Conservation (phyloP, 2,797 vertebrate species). For the Aulostomus chinensis region DNA sequence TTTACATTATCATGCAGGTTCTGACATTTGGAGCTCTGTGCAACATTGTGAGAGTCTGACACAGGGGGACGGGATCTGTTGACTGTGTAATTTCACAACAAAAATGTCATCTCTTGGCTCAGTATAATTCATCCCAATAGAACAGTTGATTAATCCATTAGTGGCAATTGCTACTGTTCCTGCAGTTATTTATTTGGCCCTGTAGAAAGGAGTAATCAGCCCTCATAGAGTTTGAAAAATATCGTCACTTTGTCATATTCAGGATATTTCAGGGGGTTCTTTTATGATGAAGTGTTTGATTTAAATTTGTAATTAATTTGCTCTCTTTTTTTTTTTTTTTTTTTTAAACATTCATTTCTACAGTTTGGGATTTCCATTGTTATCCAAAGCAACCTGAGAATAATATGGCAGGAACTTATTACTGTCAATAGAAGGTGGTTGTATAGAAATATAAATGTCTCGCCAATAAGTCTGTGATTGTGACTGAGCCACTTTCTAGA, state of each 20-base stretch:
- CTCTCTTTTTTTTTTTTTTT: constrained; percentile 12
- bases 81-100: constrained; percentile 36
- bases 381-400: constrained; percentile 27
- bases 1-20: not conserved
- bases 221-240: constrained; percentile 20
- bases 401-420: constrained; percentile 44
- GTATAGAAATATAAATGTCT: constrained; percentile 41
- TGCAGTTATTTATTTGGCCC: constrained; percentile 35
- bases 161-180: constrained; percentile 30
- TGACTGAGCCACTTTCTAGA: constrained; percentile 12
- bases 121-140: constrained; percentile 27
- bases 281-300: constrained; percentile 34
- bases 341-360: constrained; percentile 16
- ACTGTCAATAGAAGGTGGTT: constrained; percentile 41
- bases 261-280: constrained; percentile 16
- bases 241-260: constrained; percentile 28
- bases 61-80: constrained; percentile 28
- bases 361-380: constrained; percentile 41
- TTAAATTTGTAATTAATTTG: constrained; percentile 37
- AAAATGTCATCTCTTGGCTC: constrained; percentile 31
- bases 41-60: not conserved
- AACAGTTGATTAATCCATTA: constrained; percentile 55
- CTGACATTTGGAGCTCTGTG: not conserved
- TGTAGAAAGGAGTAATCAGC: constrained; percentile 22
- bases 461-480: constrained; percentile 28